Conservation (phyloP, 2,797 vertebrate species). For the Pipistrellus pipistrellus region DNA sequence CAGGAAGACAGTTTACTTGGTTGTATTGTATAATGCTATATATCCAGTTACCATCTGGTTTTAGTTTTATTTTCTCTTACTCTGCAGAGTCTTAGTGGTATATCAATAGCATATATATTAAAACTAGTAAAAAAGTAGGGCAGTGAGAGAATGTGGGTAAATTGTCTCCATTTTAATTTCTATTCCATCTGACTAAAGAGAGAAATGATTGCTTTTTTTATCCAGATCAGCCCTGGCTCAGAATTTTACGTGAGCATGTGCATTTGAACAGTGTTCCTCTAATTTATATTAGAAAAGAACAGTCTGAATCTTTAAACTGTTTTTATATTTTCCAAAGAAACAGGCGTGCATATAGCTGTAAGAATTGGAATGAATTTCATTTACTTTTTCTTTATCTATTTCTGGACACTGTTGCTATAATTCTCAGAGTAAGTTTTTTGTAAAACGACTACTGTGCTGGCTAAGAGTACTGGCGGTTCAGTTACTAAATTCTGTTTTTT, state of each 20-base stretch:
- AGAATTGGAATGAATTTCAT: conserved; percentile 4
- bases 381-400: conserved; percentile 7
- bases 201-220: not conserved
- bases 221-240: not conserved
- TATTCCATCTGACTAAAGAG: not conserved
- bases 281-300: conserved; percentile 20
- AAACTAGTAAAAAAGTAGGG: conserved; percentile 12
- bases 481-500: not conserved
- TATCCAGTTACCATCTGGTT: not conserved
- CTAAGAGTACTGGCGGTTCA: not conserved
- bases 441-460: not conserved
- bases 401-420: conserved; percentile 4
- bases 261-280: not conserved
- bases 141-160: not conserved
- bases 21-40: not conserved
- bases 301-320: conserved; percentile 2
- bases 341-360: conserved; percentile 24
- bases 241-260: not conserved
- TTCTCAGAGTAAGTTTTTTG: conserved; percentile 16
- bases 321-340: conserved; percentile 22
- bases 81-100: not conserved
- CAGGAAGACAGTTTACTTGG: not conserved
- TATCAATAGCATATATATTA: not conserved
- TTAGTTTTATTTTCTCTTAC: conserved; percentile 51
- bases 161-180: conserved; percentile 22